Evolutionary conservation across 2,797 vertebrate species (phyloP), one percentile per base, ranked within the genome.

Genomic region (Lutjanus argentimaculatus): DNA sequence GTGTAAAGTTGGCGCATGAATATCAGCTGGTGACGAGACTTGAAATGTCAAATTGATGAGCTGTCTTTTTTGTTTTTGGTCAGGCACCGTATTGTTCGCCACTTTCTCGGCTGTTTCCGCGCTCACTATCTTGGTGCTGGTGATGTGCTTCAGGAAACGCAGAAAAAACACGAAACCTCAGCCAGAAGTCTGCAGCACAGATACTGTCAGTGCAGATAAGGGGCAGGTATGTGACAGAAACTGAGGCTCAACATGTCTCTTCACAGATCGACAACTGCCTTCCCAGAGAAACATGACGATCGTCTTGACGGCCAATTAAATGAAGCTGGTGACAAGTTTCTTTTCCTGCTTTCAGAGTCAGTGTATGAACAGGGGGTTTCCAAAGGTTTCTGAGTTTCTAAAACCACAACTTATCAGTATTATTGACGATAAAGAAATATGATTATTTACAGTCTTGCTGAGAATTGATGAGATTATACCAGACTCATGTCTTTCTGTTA

Each of bases 31-130:
- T 0, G 8, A 21, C 25, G 51, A 63, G 13, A 63, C 36, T n/a
- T 10, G 4, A 45, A 36, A 17, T 57, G 17, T 79, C 6, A 7
- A 49, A 52, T 2, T 59, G 13, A 42, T 56, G 14, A 61, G 16
- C 4, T 42, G 4, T 25, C n/a, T 65, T 13, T 52, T 16, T 14
- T 70, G 58, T 53, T 66, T 84, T 59, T 56, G 11, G 0, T 59
- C 79, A 92, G 89, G 68, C 36, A n/a, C 10, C 1, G n/a, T 75
- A 7, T 8, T 87, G 51, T 77, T 43, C 7, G n/a, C 51, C 40
- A 1, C 42, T 0, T 1, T 53, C 0, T 82, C 64, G 1, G 36
- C 25, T 9, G 4, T 52, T 16, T 17, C 43, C 13, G 0, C 53
- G 7, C 10, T 91, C 17, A 30, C 10, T 12, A 12, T 84, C 5